These are phyloP conservation scores for Coenonympha arcania DNA, from an alignment of 2,888 invertebrate genomes.

Conservation along the genomic window DNA sequence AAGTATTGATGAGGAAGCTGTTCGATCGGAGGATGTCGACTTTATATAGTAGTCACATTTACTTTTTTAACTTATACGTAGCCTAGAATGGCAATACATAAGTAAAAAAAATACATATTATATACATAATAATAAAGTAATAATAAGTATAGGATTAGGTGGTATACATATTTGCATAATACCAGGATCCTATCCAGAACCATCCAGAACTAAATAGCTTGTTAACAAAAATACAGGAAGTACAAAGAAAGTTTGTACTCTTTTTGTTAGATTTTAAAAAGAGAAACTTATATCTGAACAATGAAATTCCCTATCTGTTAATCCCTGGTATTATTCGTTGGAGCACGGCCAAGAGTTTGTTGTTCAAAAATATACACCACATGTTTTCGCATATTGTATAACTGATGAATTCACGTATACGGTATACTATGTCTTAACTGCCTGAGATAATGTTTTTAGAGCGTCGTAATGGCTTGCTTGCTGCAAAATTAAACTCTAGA, in stretches of 20 bases:
- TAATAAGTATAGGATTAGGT: too few species aligned
- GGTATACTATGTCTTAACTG: conserved; percentile 18
- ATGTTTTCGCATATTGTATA: conserved; percentile 23
- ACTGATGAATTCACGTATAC: conserved; percentile 21
- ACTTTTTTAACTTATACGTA: too few species aligned
- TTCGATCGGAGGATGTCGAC: conserved; percentile 20
- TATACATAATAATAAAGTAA: too few species aligned
- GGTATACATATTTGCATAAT: too few species aligned
- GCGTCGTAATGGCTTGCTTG: conserved; percentile 4
- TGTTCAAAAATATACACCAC: conserved; percentile 24
- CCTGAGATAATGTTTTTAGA: conserved; percentile 6
- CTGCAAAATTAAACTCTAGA: conserved; percentile 4
- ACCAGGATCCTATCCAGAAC: too few species aligned
- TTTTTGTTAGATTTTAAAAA: not conserved
- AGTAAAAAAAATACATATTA: too few species aligned
- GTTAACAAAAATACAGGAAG: not conserved
- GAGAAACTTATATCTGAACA: conserved; percentile 11
- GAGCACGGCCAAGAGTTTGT: conserved; percentile 26
- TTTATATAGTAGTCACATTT: too few species aligned
- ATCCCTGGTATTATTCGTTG: conserved; percentile 28
- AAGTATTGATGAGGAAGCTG: conserved; percentile 45
- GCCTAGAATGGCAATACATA: too few species aligned
- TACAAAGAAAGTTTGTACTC: not conserved
- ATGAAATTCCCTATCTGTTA: conserved; percentile 20
- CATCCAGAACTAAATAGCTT: not conserved